Evolutionary conservation across 2,888 invertebrate species (phyloP), one percentile per base, ranked within the genome.

Genomic region (Drosophila neotestacea): DNA sequence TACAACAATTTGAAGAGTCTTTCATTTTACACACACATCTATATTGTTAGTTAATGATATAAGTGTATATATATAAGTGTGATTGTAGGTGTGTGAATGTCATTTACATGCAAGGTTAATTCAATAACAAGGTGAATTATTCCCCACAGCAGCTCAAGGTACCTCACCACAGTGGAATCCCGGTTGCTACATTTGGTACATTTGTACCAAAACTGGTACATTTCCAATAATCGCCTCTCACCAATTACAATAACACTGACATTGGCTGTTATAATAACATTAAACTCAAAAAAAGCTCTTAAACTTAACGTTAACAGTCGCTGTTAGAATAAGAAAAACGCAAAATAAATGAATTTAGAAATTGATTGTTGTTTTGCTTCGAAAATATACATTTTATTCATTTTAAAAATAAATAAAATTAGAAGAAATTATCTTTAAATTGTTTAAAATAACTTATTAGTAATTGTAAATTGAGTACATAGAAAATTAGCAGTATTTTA

Each of bases 371-470:
- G 41, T 66, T 69, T 70, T 68, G 41, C 51, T 76, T 64, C 62
- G 62, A 66, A 66, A 7, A 62, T 65, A 79, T 74, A 74, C 67
- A 73, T 82, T 86, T 86, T 84, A 88, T 86, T 86, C 79, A 86
- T 87, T 86, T 86, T 85, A 58, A 5, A 86, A 86, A 86, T 76
- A 85, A 86, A 86, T 86, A 87, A 86, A 87, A 84, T 73, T 46
- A 73, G 60, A 47, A 77, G 69, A 73, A 62, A 46, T 50, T 50
- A 62, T 56, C 38, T 66, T 59, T 61, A 67, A 47, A 11, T 70
- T 32, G 30, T 41, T 16, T 58, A 54, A 68, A 60, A 44, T 77
- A 68, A 78, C 78, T 76, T 79, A 78, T 68, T 39, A 44, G 30
- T 72, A 77, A 48, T 56, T 59, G 54, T 67, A 61, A 36, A 34